A percentile compares a stretch with the other conserved stretches of the same genome.
Evolutionary conservation across 1,140 invertebrate species (phyloP).

Genomic region (Sinonovacula constricta): DNA sequence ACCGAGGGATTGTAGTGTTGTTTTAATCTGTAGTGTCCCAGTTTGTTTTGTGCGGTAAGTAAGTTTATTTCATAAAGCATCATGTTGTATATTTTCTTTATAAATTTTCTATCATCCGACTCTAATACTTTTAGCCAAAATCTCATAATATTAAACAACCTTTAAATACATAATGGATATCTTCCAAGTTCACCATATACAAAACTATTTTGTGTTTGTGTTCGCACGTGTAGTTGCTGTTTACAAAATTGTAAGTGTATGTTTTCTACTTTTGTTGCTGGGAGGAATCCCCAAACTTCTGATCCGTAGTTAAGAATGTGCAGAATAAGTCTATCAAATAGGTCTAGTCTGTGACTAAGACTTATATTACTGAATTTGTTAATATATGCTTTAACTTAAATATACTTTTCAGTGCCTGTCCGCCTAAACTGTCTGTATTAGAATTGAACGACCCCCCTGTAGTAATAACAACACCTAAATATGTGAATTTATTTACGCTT

Average conservation of each 20-base stretch:
- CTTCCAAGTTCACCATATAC: too few species aligned
- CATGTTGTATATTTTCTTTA: background rate
- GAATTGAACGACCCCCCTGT: background rate
- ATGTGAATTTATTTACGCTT: slow-evolving; percentile 11
- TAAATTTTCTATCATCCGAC: background rate
- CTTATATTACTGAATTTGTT: too few species aligned
- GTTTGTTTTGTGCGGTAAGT: too few species aligned
- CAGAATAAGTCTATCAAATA: background rate
- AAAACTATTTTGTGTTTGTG: too few species aligned
- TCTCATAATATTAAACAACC: background rate
- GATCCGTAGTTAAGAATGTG: background rate
- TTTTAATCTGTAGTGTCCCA: too few species aligned
- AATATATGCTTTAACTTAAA: slow-evolving; percentile 3
- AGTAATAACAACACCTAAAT: slow-evolving; percentile 18
- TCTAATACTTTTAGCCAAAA: slow-evolving; percentile 13
- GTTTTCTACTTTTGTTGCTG: background rate
- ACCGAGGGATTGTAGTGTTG: too few species aligned
- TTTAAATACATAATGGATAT: background rate
- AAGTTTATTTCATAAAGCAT: too few species aligned
- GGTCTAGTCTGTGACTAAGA: too few species aligned
- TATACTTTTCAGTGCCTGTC: background rate
- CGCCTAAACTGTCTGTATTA: background rate
- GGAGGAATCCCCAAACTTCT: slow-evolving; percentile 10
- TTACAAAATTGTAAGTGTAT: background rate
- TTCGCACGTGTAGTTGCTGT: too few species aligned